Base-by-base conservation (phyloP, 1,140 invertebrate genomes). In the Sycobia sp. region DNA sequence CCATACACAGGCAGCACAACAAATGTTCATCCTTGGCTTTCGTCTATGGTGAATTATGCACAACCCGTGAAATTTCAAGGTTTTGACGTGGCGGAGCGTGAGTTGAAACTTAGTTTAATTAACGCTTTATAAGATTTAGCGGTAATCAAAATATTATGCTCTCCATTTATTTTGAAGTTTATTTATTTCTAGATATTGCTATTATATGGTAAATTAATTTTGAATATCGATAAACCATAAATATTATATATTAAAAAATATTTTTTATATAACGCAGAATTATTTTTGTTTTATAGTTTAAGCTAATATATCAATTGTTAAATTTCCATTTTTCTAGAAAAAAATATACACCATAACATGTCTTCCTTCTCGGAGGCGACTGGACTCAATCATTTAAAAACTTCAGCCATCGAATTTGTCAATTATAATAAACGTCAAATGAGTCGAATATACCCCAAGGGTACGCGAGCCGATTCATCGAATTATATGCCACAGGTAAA, bases 401-500 rank as follows among this genome's bases (percentile, higher is more conserved):
- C 93, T 62, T 91, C 93, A 74, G 95, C 97, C 56, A 96, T 98
- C 53, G 96, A 99, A 77, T 98, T 99, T 84, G 96, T 99, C 65
- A 98, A 99, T 88, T 99, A 99, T 79, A 99, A 99, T 84, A 99
- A 99, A 83, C 86, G 96, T 10, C 98, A 99, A 85, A 96, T 97
- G 89, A 97, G 94, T 68, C 85, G 98, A 47, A 99, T 99, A 74
- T 99, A 99, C 84, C 98, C 98, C 1, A 97, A 96, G 81, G 97
- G 98, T 62, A 98, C 97, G 0, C 82, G 98, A 38, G 97, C 97
- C 53, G 98, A 99, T 84, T 99, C 97, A 49, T 98, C 95, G 29
- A 99, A 99, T 81, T 99, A 98, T 78, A 96, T 99, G 93, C 98
- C 98, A 66, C 97, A 99, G 87, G 94, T 95, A n/a, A n/a, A n/a